A percentile compares a stretch with the other conserved stretches of the same genome.
Conservation (phyloP, 2,888 invertebrate genomes). For the Pachycephus smyrnensis region DNA sequence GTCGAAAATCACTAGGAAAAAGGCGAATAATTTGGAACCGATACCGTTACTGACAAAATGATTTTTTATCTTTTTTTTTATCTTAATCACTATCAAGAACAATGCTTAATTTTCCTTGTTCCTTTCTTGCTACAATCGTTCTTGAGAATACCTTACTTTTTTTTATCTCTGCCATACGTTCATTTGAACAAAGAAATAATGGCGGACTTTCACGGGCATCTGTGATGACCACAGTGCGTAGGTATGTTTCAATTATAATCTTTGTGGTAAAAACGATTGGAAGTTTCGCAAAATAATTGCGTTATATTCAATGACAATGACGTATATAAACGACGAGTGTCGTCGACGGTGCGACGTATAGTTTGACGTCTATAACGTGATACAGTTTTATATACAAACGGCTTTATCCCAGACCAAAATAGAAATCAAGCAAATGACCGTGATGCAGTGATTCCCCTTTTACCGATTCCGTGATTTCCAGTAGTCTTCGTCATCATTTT, state of each 20-base stretch:
- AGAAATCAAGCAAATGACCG: background rate
- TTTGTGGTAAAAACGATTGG: background rate
- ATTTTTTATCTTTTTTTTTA: background rate
- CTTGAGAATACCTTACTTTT: background rate
- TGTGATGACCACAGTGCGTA: background rate
- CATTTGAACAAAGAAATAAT: background rate
- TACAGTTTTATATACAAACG: background rate
- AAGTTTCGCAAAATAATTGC: background rate
- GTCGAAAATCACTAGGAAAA: no score
- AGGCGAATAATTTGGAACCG: no score
- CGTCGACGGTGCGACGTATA: background rate
- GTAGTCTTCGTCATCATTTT: background rate
- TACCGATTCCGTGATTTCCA: background rate
- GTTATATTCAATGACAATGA: background rate
- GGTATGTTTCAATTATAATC: background rate
- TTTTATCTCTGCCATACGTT: background rate
- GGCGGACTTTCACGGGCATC: background rate
- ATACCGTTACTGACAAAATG: no score
- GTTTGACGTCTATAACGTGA: background rate
- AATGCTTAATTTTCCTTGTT: conserved; percentile 6
- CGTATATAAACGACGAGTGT: background rate
- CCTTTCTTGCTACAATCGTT: background rate
- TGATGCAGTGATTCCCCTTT: background rate
- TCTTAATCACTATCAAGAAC: background rate
- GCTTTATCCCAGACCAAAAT: background rate